Base-by-base conservation (phyloP, 2,113 vertebrate genomes). In the Burhinus bistriatus region DNA sequence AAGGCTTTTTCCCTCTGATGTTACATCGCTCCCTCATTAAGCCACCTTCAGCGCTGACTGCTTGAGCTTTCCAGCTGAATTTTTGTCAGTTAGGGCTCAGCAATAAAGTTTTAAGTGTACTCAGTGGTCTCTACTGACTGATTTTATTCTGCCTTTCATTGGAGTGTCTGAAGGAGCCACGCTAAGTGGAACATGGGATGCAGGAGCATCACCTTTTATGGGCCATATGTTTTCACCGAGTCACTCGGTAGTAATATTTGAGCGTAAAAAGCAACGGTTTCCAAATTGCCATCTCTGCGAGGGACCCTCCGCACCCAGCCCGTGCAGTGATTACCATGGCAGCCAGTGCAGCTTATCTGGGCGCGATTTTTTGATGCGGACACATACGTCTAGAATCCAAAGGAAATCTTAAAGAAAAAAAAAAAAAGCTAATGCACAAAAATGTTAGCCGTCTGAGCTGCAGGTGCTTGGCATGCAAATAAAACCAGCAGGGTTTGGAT, bases 371-470 rank as follows among this genome's bases (percentile, higher is more conserved):
- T 16, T 11, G 11, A 5, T 77, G 85, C 44, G 83, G 49, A n/a
- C 49, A 32, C 0, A 0, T 5, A 23, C 0, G 0, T 25, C 5
- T 2, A 19, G 80, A 82, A 78, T 36, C 27, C 44, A 58, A 32
- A 87, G 40, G 7, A 5, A 82, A 58, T 52, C 69, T 70, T 57
- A 26, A 26, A 66, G 79, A 40, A 61, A 44, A 19, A 69, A 51
- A 69, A 61, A 44, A 69, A 51, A 72, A 61, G 17, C 30, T 52
- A 27, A 61, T 5, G 34, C 19, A 21, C 20, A 27, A 4, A 70
- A 73, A 21, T 5, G 4, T 30, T 70, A 42, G 45, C 36, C 2
- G 21, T 38, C 36, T 66, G 81, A 45, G 72, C 49, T 90, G 44
- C 79, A 62, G 52, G 68, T 36, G 49, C 64, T 73, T 26, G 29